Base-by-base conservation (phyloP, 2,888 invertebrate genomes). In the Phortica magna region DNA sequence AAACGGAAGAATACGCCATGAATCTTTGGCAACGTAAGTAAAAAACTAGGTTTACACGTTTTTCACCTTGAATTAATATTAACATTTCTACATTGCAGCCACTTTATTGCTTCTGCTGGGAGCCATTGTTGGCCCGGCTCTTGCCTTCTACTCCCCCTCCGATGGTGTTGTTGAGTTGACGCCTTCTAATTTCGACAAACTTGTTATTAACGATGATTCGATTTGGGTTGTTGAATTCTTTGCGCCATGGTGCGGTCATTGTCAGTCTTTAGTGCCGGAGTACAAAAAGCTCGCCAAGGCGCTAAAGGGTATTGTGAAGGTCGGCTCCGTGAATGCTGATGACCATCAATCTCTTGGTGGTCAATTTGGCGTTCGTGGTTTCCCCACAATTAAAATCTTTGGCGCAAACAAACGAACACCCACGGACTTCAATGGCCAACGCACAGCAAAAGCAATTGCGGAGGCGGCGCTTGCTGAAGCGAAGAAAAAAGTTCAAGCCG, bases 321-420 rank as follows among this genome's bases (percentile, higher is more conserved):
- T 99, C 6, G 99, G 98, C 71, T 97, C 97, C 7, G 95, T 99
- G 0, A 96, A 99, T 93, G 97, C 97, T 61, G 98, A 99, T 90
- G 95, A 96, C 71, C 96, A 99, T 89, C 95, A 96, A 88, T 94
- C 95, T 6, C 92, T 99, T 0, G 96, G 95, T 48, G 94, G 94
- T 0, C 95, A 95, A 85, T 99, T 95, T 92, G 95, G 95, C 61
- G 95, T 99, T 53, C 93, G 94, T 82, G 98, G 99, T 72, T 99
- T 98, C 91, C 99, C 99, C 3, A 98, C 99, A 0, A 95, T 99
- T 80, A 99, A 99, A 92, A 95, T 99, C 67, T 99, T 99, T 91
- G 96, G 96, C 0, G 93, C 94, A 0, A 95, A 97, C 91, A 98
- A 98, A 92, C 94, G 94, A 73, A 95, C 94, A 78, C 97, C 98